A percentile compares a stretch with the other conserved stretches of the same genome.
Evolutionary conservation across 2,888 invertebrate species (phyloP).

Genomic region (Sinopyrophorus schimmeli): DNA sequence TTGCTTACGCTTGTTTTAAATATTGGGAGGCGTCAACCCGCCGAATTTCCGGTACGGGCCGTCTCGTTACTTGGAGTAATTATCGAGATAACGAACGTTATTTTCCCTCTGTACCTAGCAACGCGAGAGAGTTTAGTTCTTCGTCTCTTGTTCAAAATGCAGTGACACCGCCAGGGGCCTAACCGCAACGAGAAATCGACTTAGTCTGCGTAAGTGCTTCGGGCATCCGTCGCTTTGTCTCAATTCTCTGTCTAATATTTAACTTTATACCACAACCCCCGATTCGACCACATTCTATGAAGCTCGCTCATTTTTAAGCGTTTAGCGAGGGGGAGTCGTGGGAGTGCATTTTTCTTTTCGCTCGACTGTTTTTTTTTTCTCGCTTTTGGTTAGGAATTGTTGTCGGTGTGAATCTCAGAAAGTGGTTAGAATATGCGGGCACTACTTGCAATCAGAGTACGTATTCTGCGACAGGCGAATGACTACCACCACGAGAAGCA

Average conservation of each 20-base stretch:
- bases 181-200: constrained; percentile 47
- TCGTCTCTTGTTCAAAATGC: constrained; percentile 24
- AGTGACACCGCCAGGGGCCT: constrained; percentile 25
- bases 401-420: constrained; percentile 29
- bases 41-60: constrained; percentile 26
- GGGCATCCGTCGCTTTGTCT: constrained; percentile 53
- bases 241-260: constrained; percentile 51
- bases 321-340: constrained; percentile 24
- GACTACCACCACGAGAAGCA: constrained; percentile 55
- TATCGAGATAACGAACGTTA: too few relatives aligned
- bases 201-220: constrained; percentile 50
- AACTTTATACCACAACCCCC: constrained; percentile 49
- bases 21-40: too few relatives aligned
- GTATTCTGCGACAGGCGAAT: constrained; percentile 51
- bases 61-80: too few relatives aligned
- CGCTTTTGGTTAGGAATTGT: constrained; percentile 17
- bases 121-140: too few relatives aligned
- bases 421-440: constrained; percentile 33
- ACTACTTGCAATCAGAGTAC: constrained; percentile 43
- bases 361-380: constrained; percentile 33
- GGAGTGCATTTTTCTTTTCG: too few relatives aligned
- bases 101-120: too few relatives aligned
- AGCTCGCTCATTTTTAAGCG: constrained; percentile 20
- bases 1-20: too few relatives aligned
- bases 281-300: constrained; percentile 33